These are phyloP conservation scores for Dermochelys coriacea DNA, from an alignment of 2,797 vertebrate genomes.

Conservation along the genomic window DNA sequence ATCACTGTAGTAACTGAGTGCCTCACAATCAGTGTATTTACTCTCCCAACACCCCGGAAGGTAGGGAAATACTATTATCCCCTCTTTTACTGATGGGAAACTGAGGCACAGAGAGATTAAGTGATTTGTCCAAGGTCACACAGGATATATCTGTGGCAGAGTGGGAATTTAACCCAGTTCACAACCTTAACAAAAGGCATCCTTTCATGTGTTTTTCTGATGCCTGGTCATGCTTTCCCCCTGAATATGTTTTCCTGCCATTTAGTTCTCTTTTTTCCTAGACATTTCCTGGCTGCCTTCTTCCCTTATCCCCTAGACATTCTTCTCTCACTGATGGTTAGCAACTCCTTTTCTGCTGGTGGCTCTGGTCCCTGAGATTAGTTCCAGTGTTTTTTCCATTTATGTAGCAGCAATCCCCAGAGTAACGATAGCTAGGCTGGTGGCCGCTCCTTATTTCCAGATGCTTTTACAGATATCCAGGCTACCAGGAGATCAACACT, in stretches of 20 bases:
- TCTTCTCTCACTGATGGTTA: fast-evolving
- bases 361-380: background rate
- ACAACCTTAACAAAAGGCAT: background rate
- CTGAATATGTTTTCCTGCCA: background rate
- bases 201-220: background rate
- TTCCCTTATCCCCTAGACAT: background rate
- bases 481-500: background rate
- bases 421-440: background rate
- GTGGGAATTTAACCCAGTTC: fast-evolving
- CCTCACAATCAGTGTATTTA: background rate
- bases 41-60: background rate
- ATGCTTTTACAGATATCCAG: background rate
- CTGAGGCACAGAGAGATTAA: background rate
- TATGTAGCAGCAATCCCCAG: background rate
- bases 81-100: fast-evolving
- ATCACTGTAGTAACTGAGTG: background rate
- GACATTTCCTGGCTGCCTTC: background rate
- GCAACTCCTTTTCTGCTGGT: fast-evolving
- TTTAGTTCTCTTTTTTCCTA: background rate
- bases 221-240: background rate
- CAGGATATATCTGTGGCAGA: background rate
- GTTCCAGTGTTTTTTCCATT: background rate
- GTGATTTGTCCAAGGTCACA: background rate
- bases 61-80: background rate
- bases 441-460: background rate